Evolutionary conservation across 2,888 invertebrate species (phyloP).

Genomic region (Allolobophora icterica): DNA sequence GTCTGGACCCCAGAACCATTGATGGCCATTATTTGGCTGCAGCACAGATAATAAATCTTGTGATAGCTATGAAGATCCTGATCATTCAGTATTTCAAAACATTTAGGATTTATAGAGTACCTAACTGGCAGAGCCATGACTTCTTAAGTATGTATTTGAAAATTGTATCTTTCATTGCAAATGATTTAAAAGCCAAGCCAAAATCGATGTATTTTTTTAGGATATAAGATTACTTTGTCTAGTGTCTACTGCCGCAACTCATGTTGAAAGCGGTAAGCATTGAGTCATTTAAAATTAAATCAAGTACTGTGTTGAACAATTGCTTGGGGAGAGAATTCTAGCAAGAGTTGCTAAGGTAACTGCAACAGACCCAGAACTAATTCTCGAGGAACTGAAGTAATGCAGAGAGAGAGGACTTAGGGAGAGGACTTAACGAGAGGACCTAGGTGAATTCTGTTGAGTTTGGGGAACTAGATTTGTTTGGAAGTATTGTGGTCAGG

Average conservation of each 20-base stretch:
- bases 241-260: too few species aligned
- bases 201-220: not conserved
- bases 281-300: not conserved
- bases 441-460: too few species aligned
- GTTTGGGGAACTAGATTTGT: too few species aligned
- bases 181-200: not conserved
- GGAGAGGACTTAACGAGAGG: too few species aligned
- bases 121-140: not conserved
- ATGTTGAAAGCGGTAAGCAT: too few species aligned
- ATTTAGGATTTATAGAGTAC: not conserved
- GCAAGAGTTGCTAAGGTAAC: too few species aligned
- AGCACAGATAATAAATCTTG: not conserved
- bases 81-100: not conserved
- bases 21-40: not conserved
- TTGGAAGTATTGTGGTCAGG: too few species aligned
- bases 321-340: not conserved
- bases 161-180: not conserved
- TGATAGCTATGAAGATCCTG: not conserved
- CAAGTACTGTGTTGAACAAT: not conserved
- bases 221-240: too few species aligned
- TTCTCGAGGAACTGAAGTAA: too few species aligned
- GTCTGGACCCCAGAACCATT: too few species aligned
- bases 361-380: too few species aligned
- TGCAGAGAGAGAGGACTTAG: too few species aligned
- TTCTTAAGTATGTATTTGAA: not conserved